A percentile compares a stretch with the other conserved stretches of the same genome.
These are phyloP conservation scores for Kudoa iwatai DNA, from an alignment of 30 jellyfish, hydroid and myxozoan species.

Conservation along the genomic window DNA sequence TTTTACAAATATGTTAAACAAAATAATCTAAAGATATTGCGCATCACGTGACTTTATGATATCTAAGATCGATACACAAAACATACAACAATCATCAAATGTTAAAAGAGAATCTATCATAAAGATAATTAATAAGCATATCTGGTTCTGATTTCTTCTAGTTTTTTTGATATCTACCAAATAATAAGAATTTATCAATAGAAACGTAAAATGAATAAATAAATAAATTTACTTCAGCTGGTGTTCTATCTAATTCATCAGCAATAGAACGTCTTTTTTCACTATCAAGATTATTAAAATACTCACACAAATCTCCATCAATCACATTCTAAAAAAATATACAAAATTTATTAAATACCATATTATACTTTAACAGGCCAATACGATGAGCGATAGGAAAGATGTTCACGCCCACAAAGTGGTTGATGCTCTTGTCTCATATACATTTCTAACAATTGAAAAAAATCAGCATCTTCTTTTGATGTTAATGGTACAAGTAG, in stretches of 20 bases:
- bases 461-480: constrained; percentile 82
- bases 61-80: too few relatives aligned
- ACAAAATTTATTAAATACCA: not conserved
- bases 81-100: too few relatives aligned
- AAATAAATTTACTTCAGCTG: constrained; percentile 96
- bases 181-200: too few relatives aligned
- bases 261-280: constrained; percentile 39
- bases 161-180: constrained; percentile 51
- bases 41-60: too few relatives aligned
- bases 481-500: constrained; percentile 69
- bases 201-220: too few relatives aligned
- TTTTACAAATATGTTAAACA: too few relatives aligned
- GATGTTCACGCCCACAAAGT: constrained; percentile 56
- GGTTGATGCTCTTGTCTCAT: constrained; percentile 73
- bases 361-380: constrained; percentile 30
- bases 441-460: constrained; percentile 70
- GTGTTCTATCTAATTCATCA: constrained; percentile 84
- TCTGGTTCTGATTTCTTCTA: constrained; percentile 78
- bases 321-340: constrained; percentile 27
- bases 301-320: constrained; percentile 91
- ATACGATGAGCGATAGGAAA: constrained; percentile 49
- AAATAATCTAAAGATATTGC: too few relatives aligned
- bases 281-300: constrained; percentile 58
- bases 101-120: too few relatives aligned
- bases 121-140: constrained; percentile 16